Evolutionary conservation across 2,888 invertebrate genomes (phyloP).

Genomic region (Ormia ochracea): DNA sequence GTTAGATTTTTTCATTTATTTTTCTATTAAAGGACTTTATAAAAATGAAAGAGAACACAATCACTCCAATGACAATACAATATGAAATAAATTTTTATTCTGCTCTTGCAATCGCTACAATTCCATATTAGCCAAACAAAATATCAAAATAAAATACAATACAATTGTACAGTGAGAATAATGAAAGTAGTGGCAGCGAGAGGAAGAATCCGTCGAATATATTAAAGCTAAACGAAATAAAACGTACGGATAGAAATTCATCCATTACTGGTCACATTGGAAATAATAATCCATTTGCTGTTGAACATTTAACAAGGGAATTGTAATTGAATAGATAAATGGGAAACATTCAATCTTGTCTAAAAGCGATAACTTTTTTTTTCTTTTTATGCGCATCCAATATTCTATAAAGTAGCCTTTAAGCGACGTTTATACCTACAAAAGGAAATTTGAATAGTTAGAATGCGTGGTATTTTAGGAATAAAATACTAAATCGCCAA

Average conservation of each 20-base stretch:
- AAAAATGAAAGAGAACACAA: neutral
- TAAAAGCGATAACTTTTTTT: neutral
- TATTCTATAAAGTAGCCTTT: neutral
- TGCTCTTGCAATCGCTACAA: conserved; percentile 26
- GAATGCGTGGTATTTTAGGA: too few species aligned
- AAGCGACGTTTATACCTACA: too few species aligned
- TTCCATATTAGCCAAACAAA: conserved; percentile 45
- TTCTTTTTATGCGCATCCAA: neutral
- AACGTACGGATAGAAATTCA: conserved; percentile 24
- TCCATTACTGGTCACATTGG: conserved; percentile 38
- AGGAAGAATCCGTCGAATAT: neutral
- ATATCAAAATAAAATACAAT: conserved; percentile 25
- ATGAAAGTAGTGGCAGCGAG: neutral
- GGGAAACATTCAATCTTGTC: conserved; percentile 23
- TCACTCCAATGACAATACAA: conserved; percentile 34
- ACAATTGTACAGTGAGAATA: conserved; percentile 38
- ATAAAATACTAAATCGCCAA: too few species aligned
- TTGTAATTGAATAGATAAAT: neutral
- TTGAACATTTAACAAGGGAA: conserved; percentile 22
- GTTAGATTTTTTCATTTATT: neutral
- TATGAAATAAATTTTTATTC: conserved; percentile 41
- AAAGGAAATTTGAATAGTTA: too few species aligned
- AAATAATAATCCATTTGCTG: conserved; percentile 41
- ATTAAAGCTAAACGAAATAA: conserved; percentile 21
- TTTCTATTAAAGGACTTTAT: neutral